A percentile compares a stretch with the other conserved stretches of the same genome.
Conservation (phyloP, 2,113 vertebrate genomes). For the Colius striatus region DNA sequence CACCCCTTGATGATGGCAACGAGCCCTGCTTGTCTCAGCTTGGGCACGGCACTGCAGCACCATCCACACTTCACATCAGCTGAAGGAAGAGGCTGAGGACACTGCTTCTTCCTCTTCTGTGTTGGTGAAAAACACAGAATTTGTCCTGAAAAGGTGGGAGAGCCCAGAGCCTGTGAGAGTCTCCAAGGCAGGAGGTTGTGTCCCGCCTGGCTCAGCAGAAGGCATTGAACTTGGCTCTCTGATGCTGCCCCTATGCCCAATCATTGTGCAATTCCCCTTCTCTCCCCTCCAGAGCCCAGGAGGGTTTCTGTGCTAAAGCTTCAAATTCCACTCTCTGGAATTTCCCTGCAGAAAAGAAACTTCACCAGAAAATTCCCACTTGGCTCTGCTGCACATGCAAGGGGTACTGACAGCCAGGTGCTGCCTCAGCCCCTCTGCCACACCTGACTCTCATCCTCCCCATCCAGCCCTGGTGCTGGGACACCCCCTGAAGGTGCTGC, state of each 20-base stretch:
- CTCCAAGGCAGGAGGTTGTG: neutral
- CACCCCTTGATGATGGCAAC: neutral
- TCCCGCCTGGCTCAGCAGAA: neutral
- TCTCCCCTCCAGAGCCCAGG: neutral
- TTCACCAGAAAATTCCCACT: conserved; percentile 6
- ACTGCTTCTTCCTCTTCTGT: neutral
- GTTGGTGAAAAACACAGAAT: rapidly evolving
- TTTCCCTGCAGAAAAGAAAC: conserved; percentile 14
- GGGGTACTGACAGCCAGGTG: neutral
- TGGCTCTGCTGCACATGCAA: neutral
- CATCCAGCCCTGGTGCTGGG: rapidly evolving
- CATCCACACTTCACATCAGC: rapidly evolving
- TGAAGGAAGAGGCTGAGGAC: neutral
- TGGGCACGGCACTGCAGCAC: neutral
- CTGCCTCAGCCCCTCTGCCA: neutral
- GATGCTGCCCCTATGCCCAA: rapidly evolving
- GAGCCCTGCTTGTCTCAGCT: rapidly evolving
- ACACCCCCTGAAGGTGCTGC: neutral
- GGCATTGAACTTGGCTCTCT: neutral
- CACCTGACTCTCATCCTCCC: neutral
- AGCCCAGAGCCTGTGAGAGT: neutral
- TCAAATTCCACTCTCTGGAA: neutral
- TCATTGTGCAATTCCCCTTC: neutral
- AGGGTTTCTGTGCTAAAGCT: neutral
- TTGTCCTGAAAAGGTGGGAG: neutral